phyloP scores from a whole-genome alignment of 2,888 invertebrate genomes.

The Caenorhabditis panamensis region DNA sequence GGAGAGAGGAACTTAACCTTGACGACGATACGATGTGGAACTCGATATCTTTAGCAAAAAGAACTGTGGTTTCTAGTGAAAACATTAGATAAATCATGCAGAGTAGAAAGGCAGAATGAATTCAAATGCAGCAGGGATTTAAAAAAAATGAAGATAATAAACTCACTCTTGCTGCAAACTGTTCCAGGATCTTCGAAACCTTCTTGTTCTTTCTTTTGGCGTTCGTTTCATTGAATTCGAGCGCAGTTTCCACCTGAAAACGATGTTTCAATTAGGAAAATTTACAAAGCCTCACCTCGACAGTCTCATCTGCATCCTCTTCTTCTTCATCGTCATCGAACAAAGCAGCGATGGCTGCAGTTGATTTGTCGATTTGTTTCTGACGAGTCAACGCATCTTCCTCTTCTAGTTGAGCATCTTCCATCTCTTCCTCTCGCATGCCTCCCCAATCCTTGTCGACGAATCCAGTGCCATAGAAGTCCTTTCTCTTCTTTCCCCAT shows the following conservation, averaged over 20 bases:
- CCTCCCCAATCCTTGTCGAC: slow-evolving; percentile 77
- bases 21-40: slow-evolving; percentile 29
- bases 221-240: slow-evolving; percentile 61
- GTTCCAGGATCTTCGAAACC: slow-evolving; percentile 41
- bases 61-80: background rate
- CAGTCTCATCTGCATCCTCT: slow-evolving; percentile 45
- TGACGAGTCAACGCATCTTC: slow-evolving; percentile 77
- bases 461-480: slow-evolving; percentile 82
- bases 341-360: slow-evolving; percentile 66
- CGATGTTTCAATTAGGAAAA: background rate
- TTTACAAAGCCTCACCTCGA: slow-evolving; percentile 10
- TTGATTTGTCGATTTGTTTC: slow-evolving; percentile 71
- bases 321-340: slow-evolving; percentile 66
- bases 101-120: background rate
- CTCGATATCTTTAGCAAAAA: slow-evolving; percentile 10
- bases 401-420: slow-evolving; percentile 70
- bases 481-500: slow-evolving; percentile 82
- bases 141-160: background rate
- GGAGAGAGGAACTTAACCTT: slow-evolving; percentile 38
- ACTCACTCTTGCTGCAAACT: slow-evolving; percentile 60
- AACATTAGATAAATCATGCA: background rate
- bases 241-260: slow-evolving; percentile 46
- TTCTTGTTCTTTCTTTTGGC: slow-evolving; percentile 61
- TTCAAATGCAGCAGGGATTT: background rate
- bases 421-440: slow-evolving; percentile 72